Conservation (phyloP, 2,113 vertebrate genomes). For the Pelusios castaneus region DNA sequence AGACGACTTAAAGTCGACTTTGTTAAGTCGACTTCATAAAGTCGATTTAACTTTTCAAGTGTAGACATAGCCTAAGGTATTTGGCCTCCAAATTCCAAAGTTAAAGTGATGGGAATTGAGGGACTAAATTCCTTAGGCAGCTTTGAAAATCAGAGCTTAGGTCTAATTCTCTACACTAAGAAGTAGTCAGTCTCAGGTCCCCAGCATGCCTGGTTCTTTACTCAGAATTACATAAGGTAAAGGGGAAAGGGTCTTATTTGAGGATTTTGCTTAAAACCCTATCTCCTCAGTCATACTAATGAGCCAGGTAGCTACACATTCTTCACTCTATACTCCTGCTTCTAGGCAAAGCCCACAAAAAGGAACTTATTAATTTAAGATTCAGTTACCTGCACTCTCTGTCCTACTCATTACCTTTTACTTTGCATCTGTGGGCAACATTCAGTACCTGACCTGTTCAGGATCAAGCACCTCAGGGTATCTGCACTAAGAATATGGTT, state of each 20-base stretch:
- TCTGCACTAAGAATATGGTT: not conserved
- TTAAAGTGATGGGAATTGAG: not conserved
- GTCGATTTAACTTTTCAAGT: too few relatives aligned
- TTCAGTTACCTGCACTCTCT: not conserved
- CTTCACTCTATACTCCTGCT: not conserved
- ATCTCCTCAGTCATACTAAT: not conserved
- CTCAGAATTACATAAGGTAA: not conserved
- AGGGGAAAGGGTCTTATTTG: not conserved
- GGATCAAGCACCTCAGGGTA: not conserved
- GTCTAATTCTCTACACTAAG: not conserved
- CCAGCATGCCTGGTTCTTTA: fast-evolving
- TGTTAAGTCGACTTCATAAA: too few relatives aligned
- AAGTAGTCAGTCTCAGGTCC: not conserved
- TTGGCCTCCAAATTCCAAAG: not conserved
- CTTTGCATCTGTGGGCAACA: not conserved
- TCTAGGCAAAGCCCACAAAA: not conserved
- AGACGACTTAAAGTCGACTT: too few relatives aligned
- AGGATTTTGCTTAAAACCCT: not conserved
- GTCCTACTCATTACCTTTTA: not conserved
- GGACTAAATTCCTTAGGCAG: not conserved
- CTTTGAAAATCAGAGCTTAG: not conserved
- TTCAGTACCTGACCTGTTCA: not conserved
- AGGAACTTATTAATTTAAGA: not conserved
- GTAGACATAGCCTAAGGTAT: not conserved
- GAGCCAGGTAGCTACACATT: not conserved